Evolutionary conservation across 1,140 invertebrate genomes (phyloP).

Genomic region (Drosophila ironensis): DNA sequence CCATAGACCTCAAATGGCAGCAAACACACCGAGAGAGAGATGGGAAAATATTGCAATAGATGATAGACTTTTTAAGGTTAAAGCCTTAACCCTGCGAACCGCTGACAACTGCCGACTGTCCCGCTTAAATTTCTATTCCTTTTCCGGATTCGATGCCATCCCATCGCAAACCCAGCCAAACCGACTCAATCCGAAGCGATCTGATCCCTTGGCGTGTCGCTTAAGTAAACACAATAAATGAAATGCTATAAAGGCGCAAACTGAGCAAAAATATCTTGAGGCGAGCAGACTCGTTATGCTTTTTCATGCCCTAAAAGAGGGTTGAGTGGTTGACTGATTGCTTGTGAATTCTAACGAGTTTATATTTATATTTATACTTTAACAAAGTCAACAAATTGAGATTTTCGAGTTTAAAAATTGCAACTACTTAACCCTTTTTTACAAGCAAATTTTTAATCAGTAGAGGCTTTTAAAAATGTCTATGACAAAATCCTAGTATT

Average conservation of each 20-base stretch:
- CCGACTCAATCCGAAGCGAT: slow-evolving; percentile 2
- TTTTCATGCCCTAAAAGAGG: slow-evolving; percentile 1
- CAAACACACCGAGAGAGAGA: background rate
- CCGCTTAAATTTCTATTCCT: slow-evolving; percentile 16
- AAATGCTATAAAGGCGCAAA: slow-evolving; percentile 53
- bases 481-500: too few relatives aligned
- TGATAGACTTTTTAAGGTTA: slow-evolving; percentile 22
- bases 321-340: background rate
- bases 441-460: too few relatives aligned
- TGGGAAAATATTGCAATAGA: slow-evolving; percentile 15
- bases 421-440: too few relatives aligned
- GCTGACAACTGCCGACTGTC: slow-evolving; percentile 32
- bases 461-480: too few relatives aligned
- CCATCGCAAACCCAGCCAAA: background rate
- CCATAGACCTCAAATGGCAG: background rate
- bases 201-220: slow-evolving; percentile 43
- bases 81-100: slow-evolving; percentile 45
- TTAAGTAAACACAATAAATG: slow-evolving; percentile 69
- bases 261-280: slow-evolving; percentile 52
- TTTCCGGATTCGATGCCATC: background rate
- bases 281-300: slow-evolving; percentile 47
- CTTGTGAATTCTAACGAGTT: background rate
- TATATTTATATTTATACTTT: too few relatives aligned
- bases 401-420: too few relatives aligned
- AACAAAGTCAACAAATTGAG: too few relatives aligned